Conservation (phyloP, 2,113 vertebrate species). For the Otus sunia region DNA sequence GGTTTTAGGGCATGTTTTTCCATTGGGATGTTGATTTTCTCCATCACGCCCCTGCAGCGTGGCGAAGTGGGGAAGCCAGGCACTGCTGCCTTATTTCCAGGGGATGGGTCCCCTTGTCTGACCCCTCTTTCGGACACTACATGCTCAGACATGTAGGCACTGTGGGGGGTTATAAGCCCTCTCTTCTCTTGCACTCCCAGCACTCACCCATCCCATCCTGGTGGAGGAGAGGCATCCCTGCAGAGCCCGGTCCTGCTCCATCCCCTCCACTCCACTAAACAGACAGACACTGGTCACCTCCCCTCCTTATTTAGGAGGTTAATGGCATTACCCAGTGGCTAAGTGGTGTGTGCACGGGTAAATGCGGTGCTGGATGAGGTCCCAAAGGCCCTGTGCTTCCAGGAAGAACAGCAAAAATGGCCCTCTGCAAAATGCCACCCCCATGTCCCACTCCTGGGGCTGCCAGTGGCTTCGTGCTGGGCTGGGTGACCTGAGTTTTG, state of each 20-base stretch:
- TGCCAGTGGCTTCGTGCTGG: fast-evolving
- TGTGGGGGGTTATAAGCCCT: background rate
- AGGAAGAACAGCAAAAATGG: background rate
- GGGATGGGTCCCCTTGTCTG: fast-evolving
- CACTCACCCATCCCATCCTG: fast-evolving
- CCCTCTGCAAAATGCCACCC: background rate
- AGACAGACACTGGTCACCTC: background rate
- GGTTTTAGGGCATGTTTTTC: background rate
- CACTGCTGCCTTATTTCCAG: background rate
- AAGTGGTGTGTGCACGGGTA: background rate
- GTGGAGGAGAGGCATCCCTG: background rate
- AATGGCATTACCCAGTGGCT: background rate
- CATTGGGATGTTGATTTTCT: background rate
- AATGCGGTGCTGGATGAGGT: background rate
- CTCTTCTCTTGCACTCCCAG: background rate
- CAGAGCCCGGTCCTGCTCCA: background rate
- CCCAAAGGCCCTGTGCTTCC: background rate
- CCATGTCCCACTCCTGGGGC: background rate
- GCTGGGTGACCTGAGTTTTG: background rate
- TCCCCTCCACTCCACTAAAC: background rate
- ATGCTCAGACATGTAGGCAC: fast-evolving
- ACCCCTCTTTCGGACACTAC: fast-evolving
- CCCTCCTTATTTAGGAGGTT: background rate
- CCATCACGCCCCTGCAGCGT: fast-evolving
- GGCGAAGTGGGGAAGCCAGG: background rate